Conservation (phyloP, 2,888 invertebrate species). For the Tanytarsus gracilentus region DNA sequence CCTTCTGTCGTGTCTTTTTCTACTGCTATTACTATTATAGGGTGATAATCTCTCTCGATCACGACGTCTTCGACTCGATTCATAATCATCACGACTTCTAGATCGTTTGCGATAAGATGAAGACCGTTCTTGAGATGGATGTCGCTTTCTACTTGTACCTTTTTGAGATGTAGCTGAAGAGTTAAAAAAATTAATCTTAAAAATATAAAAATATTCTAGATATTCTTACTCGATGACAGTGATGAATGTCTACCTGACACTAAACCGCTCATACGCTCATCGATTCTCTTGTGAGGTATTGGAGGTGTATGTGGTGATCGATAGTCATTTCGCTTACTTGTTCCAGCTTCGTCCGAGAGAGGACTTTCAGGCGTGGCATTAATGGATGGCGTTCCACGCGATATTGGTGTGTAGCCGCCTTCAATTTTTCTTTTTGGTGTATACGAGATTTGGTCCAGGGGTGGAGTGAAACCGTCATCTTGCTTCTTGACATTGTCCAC, state of each 20-base stretch:
- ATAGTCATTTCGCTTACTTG: conserved; percentile 21
- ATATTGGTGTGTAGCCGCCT: conserved; percentile 37
- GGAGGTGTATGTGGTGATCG: conserved; percentile 43
- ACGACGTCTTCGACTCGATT: not conserved
- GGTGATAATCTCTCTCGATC: conserved; percentile 5
- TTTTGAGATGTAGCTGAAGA: conserved; percentile 7
- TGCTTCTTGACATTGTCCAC: not conserved
- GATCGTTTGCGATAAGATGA: conserved; percentile 22
- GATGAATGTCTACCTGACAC: conserved; percentile 20
- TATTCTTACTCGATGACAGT: conserved; percentile 10
- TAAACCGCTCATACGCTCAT: not conserved
- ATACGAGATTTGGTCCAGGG: conserved; percentile 33
- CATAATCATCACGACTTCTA: conserved; percentile 20
- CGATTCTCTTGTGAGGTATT: conserved; percentile 29
- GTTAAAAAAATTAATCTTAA: not conserved
- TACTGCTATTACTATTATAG: conserved; percentile 6
- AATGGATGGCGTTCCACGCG: conserved; percentile 30
- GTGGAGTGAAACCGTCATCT: conserved; percentile 35
- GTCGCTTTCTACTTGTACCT: conserved; percentile 9
- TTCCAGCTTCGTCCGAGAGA: not conserved
- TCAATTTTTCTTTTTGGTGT: conserved; percentile 36
- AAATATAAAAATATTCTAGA: not conserved
- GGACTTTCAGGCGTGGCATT: conserved; percentile 14
- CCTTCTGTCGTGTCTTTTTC: conserved; percentile 2
- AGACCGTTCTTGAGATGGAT: conserved; percentile 3